Base-by-base conservation (phyloP, 2,888 invertebrate species). In the Smittia aterrima region DNA sequence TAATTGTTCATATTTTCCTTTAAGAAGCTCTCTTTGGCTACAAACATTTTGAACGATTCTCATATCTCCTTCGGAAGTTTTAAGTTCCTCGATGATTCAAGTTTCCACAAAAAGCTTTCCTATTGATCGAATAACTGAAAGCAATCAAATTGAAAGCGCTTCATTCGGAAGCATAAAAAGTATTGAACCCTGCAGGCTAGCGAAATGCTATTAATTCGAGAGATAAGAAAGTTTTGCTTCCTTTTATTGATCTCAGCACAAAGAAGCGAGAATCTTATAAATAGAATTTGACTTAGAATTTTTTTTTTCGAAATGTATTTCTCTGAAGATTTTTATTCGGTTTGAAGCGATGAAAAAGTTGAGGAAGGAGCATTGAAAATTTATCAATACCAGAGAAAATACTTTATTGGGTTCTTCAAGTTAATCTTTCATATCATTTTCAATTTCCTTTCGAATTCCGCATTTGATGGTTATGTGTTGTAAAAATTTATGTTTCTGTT, bases 191-290 rank as follows among this genome's bases (percentile, higher is more conserved):
- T 22, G 68, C 22, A 47, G 68, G 68, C 40, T 18, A 68, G 24
- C 68, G 20, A 41, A 68, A 68, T 47, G 68, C 68, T 68, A 68
- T 68, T 68, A 68, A 68, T 68, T 41, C 40, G 32, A 16, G 24
- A 68, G 68, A 68, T 68, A 68, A 68, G 68, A 68, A 68, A 68
- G 13, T 24, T 68, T 68, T 38, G 1, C 38, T 68, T 47, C 13
- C 66, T 41, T 40, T 9, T 47, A 58, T 58, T 24, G 58, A 58
- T 58, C 18, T 58, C 4, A 1, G 20, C 13, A 58, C 58, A 58
- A 58, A 58, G 24, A 16, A 24, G 9, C 9, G 4, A 58, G 18
- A 6, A 20, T 22, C 58, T 58, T 18, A 58, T 58, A 58, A 58
- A 58, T 58, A 18, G 58, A 18, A 20, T 58, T 58, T 58, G 58